Conservation (phyloP, 2,113 vertebrate genomes). For the Natator depressus region DNA sequence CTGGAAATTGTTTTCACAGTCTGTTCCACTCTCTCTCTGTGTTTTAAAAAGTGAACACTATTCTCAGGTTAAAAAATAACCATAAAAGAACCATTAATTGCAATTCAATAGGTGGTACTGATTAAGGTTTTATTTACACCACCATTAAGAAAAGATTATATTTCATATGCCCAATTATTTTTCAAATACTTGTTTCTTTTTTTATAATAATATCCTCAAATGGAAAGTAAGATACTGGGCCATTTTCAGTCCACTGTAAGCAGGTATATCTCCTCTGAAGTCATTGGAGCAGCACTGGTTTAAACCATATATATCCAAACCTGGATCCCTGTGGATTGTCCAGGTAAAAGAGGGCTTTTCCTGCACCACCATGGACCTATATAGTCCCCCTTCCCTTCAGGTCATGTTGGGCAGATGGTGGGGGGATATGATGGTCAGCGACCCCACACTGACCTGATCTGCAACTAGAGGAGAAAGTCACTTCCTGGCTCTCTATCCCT, state of each 20-base stretch:
- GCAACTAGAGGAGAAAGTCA: not conserved
- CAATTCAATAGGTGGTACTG: not conserved
- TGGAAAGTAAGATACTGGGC: not conserved
- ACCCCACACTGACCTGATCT: not conserved
- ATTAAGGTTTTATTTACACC: not conserved
- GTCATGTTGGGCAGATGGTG: not conserved
- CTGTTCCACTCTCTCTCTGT: too few relatives aligned
- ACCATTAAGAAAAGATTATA: not conserved
- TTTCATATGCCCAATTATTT: not conserved
- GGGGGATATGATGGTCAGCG: not conserved
- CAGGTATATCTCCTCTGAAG: not conserved
- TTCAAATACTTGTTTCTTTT: not conserved
- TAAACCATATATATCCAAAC: not conserved
- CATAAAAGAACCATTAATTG: not conserved
- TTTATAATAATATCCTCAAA: too few relatives aligned
- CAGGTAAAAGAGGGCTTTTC: accelerated
- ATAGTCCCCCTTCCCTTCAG: not conserved
- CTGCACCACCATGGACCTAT: not conserved
- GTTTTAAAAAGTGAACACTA: not conserved
- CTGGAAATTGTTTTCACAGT: not conserved
- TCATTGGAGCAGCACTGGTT: not conserved
- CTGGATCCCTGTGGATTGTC: not conserved
- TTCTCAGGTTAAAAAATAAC: not conserved
- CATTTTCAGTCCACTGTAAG: not conserved
- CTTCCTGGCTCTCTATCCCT: not conserved